phyloP scores from a whole-genome alignment of 2,888 invertebrate genomes.

The Altica lythri region DNA sequence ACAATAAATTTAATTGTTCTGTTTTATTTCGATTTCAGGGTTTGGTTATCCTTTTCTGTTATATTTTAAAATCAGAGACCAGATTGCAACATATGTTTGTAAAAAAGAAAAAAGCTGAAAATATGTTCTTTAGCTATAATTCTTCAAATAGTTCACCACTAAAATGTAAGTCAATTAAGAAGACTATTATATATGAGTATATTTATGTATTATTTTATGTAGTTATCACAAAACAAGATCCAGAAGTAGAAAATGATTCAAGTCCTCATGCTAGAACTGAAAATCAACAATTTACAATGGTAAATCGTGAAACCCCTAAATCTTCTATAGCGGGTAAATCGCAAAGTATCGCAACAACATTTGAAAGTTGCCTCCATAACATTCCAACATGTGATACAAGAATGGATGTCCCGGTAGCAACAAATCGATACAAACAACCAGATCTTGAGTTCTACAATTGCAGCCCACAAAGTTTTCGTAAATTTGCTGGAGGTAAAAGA shows the following conservation, averaged over 20 bases:
- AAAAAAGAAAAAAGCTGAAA: conserved; percentile 57
- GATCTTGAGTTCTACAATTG: conserved; percentile 58
- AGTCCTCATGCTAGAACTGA: conserved; percentile 51
- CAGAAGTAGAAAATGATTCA: conserved; percentile 68
- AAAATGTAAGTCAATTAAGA: conserved; percentile 60
- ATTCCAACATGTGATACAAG: conserved; percentile 43
- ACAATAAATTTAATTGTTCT: too few species aligned
- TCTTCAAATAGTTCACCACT: conserved; percentile 64
- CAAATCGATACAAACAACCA: conserved; percentile 34
- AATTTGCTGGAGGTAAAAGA: conserved; percentile 28
- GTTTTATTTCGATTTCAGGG: too few species aligned
- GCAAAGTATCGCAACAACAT: conserved; percentile 45
- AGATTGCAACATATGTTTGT: conserved; percentile 56
- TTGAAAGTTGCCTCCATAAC: conserved; percentile 49
- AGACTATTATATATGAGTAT: neutral
- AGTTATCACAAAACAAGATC: conserved; percentile 68
- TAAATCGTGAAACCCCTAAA: conserved; percentile 30
- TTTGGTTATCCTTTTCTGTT: conserved; percentile 63
- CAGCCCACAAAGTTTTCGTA: conserved; percentile 54
- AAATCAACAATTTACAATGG: conserved; percentile 37
- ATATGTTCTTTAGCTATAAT: conserved; percentile 59
- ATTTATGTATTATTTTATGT: conserved; percentile 41
- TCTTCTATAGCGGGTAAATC: conserved; percentile 40
- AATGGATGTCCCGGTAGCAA: conserved; percentile 27
- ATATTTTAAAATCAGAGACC: conserved; percentile 65